A percentile compares a stretch with the other conserved stretches of the same genome.
Evolutionary conservation across 2,113 vertebrate genomes (phyloP).

Genomic region (Chelonoidis abingdonii): DNA sequence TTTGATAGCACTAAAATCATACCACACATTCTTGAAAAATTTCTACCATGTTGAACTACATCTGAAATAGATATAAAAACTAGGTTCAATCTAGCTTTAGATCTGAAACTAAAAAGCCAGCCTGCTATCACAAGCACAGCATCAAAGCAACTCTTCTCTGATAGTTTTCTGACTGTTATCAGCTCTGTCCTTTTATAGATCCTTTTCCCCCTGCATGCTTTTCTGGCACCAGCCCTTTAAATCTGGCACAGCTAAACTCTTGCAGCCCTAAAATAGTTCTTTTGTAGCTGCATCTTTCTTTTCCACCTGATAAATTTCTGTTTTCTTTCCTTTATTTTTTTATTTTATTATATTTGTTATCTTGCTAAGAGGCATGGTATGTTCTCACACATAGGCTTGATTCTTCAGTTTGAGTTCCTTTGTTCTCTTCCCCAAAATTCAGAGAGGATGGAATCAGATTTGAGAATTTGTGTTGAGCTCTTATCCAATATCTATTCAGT

Average conservation of each 20-base stretch:
- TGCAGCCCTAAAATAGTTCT: background rate
- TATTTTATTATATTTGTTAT: background rate
- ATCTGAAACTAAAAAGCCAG: background rate
- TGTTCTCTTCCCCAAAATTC: background rate
- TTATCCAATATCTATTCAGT: background rate
- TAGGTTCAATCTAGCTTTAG: background rate
- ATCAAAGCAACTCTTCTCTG: background rate
- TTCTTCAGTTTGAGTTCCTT: background rate
- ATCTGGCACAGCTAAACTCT: background rate
- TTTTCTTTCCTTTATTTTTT: background rate
- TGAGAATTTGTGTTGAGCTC: background rate
- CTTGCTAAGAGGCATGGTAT: background rate
- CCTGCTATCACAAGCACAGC: background rate
- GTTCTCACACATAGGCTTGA: background rate
- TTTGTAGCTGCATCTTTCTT: background rate
- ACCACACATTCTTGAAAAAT: background rate
- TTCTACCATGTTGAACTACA: background rate
- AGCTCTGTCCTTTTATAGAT: background rate
- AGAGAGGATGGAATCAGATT: background rate
- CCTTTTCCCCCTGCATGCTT: background rate
- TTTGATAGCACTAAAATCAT: background rate
- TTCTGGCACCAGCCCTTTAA: background rate
- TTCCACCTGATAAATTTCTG: background rate
- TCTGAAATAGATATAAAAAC: background rate
- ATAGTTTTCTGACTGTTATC: background rate